Conservation (phyloP, 2,888 invertebrate species). For the Archips xylosteana region DNA sequence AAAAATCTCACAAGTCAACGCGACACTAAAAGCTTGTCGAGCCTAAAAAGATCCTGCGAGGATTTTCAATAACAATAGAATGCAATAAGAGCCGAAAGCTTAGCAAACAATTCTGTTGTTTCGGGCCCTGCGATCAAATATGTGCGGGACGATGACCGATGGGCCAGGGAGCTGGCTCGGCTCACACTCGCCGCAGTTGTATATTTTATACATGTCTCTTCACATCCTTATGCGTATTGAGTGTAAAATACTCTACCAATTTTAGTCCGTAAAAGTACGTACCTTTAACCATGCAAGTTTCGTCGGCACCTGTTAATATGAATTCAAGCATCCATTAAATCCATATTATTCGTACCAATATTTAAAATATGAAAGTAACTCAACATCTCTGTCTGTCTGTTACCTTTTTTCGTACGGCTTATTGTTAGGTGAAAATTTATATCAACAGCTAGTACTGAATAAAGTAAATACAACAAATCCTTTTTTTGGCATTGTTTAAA, state of each 20-base stretch:
- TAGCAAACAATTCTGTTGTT: constrained; percentile 36
- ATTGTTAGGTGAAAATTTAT: too few relatives aligned
- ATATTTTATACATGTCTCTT: too few relatives aligned
- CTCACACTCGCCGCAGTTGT: neutral
- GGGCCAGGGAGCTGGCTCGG: neutral
- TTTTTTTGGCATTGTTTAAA: too few relatives aligned
- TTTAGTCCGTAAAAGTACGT: neutral
- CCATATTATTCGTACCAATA: too few relatives aligned
- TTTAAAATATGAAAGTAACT: too few relatives aligned
- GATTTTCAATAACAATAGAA: constrained; percentile 40
- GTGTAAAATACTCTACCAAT: neutral
- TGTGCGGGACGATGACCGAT: constrained; percentile 19
- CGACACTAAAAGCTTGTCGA: constrained; percentile 34
- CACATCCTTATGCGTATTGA: neutral
- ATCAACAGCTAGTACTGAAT: too few relatives aligned
- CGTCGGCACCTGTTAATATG: too few relatives aligned
- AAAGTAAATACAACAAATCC: too few relatives aligned
- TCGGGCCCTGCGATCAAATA: constrained; percentile 24
- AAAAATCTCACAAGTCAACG: constrained; percentile 15
- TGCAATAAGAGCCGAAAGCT: constrained; percentile 40
- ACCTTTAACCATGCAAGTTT: neutral
- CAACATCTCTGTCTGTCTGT: too few relatives aligned
- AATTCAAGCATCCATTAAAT: too few relatives aligned
- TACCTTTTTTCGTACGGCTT: too few relatives aligned
- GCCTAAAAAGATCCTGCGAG: constrained; percentile 35